Base-by-base conservation (phyloP, 2,888 invertebrate genomes). In the Drosophila rellima region DNA sequence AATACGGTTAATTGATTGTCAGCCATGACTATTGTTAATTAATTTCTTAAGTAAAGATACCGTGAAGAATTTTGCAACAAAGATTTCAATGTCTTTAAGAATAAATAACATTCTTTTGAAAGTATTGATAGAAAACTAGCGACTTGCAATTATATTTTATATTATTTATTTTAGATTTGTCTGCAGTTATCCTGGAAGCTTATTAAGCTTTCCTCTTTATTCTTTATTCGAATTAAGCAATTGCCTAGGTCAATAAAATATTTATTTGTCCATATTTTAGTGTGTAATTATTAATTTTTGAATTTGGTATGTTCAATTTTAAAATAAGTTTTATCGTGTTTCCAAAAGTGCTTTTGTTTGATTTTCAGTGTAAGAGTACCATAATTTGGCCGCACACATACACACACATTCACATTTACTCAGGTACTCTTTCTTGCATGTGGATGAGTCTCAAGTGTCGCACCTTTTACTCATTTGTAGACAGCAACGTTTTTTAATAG, bases 401-500 rank as follows among this genome's bases (percentile, higher is more conserved):
- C 33, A 47, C n/a, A n/a, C n/a, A n/a, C n/a, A n/a, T n/a, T n/a
- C n/a, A n/a, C 48, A 47, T 54, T 15, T 39, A 39, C 35, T 26
- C 35, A 65, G 48, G 23, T 42, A 20, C 31, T 17, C 39, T 55
- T n/a, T 17, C 17, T 48, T 23, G 59, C 68, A 47, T 66, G 56
- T 70, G 66, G 57, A 45, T 72, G 71, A 67, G 64, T 31, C 87
- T 73, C 59, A 69, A 88, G 84, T 74, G 68, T 65, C 71, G 78
- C 89, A 89, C 75, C 83, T 89, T 73, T 78, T 56, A 78, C 73
- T 78, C 84, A 80, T 70, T 78, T 89, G 79, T 64, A 74, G 80
- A 62, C 82, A 67, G 62, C 48, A 56, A 51, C 66, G 54, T 52
- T 70, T 81, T 87, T 83, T 73, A 84, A 70, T 60, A 73, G 71